A percentile compares a stretch with the other conserved stretches of the same genome.
Evolutionary conservation across 2,113 vertebrate species (phyloP).

Genomic region (Eulemur rufifrons): DNA sequence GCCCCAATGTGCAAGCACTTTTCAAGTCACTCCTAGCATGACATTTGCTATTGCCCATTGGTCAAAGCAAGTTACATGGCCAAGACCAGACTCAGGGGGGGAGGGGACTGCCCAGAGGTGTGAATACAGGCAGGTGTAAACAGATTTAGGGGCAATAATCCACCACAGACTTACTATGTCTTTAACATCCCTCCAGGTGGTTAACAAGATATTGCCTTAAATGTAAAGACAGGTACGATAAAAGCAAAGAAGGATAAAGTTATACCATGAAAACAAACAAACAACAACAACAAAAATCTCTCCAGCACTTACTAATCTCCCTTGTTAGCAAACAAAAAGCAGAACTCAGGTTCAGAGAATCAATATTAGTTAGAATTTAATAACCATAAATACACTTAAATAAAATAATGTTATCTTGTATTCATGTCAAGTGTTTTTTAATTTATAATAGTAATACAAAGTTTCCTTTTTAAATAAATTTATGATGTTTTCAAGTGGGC

Average conservation of each 20-base stretch:
- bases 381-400: background rate
- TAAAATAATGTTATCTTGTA: background rate
- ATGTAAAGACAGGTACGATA: no score
- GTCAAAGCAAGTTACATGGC: background rate
- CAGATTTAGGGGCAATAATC: background rate
- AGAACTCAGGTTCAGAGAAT: background rate
- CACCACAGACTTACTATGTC: background rate
- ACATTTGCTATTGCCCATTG: background rate
- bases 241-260: no score
- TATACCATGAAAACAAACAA: no score
- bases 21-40: background rate
- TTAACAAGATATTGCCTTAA: no score
- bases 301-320: background rate
- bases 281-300: background rate
- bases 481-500: background rate
- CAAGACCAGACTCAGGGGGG: background rate
- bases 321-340: background rate
- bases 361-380: background rate
- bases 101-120: background rate
- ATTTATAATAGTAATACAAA: background rate
- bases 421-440: background rate
- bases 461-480: slow-evolving; percentile 27
- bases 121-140: background rate
- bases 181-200: background rate
- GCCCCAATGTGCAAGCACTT: background rate